Evolutionary conservation across 2,797 vertebrate genomes (phyloP).

Genomic region (Rhinatrema bivittatum): DNA sequence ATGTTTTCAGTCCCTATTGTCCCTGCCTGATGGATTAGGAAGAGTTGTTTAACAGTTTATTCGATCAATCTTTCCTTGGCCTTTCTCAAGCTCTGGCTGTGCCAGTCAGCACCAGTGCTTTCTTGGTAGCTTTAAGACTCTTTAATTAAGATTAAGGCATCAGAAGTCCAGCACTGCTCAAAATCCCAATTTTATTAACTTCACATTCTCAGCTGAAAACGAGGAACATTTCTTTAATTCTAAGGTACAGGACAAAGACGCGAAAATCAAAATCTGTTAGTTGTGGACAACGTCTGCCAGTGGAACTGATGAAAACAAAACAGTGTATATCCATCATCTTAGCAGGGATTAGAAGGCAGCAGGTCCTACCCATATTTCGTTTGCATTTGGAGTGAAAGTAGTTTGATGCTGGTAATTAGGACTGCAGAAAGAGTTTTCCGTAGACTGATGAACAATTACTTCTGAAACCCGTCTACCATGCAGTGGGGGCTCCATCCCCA

Average conservation of each 20-base stretch:
- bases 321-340: too few species aligned
- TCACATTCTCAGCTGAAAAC: constrained; percentile 60
- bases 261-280: too few species aligned
- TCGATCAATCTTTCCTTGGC: constrained; percentile 60
- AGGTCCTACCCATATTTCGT: too few species aligned
- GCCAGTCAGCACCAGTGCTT: constrained; percentile 72
- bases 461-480: too few species aligned
- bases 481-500: too few species aligned
- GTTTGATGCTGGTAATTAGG: too few species aligned
- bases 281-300: too few species aligned
- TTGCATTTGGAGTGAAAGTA: constrained; percentile 9
- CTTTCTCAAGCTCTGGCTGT: constrained; percentile 57
- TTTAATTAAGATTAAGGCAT: constrained; percentile 98
- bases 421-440: too few species aligned
- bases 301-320: too few species aligned
- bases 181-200: constrained; percentile 80
- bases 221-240: constrained; percentile 42
- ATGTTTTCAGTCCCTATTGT: constrained; percentile 71
- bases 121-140: constrained; percentile 80
- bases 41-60: constrained; percentile 80
- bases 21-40: constrained; percentile 62
- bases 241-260: too few species aligned
- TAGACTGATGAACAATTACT: too few species aligned
- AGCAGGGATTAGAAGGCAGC: too few species aligned
- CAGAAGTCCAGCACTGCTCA: constrained; percentile 73